Evolutionary conservation across 1,140 invertebrate species (phyloP).

Genomic region (Bicyclus anynana): DNA sequence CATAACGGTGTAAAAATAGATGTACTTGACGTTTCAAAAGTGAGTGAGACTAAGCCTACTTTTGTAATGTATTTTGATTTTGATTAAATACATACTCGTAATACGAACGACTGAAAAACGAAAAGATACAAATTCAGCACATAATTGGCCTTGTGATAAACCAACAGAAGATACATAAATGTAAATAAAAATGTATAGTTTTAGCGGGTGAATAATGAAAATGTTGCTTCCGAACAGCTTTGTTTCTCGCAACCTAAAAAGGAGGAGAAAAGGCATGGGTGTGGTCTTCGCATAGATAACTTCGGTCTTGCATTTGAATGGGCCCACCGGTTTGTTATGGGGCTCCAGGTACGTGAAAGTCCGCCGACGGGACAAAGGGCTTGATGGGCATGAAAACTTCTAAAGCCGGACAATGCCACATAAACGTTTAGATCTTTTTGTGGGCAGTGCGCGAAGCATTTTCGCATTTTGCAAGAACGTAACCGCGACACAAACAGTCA

Average conservation of each 20-base stretch:
- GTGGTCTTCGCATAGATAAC: conserved; percentile 19
- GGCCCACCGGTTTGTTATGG: conserved; percentile 25
- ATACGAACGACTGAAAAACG: no score
- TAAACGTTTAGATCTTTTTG: conserved; percentile 60
- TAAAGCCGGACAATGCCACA: conserved; percentile 53
- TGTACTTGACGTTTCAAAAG: no score
- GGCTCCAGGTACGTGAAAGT: conserved; percentile 30
- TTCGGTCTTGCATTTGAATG: conserved; percentile 28
- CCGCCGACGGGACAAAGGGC: conserved; percentile 38
- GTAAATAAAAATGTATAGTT: no score
- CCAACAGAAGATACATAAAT: no score
- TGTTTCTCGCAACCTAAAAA: conserved; percentile 18
- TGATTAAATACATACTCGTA: no score
- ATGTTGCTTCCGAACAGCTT: neutral
- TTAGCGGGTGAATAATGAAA: neutral
- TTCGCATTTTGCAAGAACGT: conserved; percentile 39
- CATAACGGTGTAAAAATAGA: no score
- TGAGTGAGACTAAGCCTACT: no score
- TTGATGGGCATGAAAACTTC: conserved; percentile 49
- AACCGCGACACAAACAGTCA: conserved; percentile 49
- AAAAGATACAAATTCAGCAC: no score
- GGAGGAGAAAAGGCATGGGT: conserved; percentile 18
- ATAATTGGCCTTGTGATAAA: no score
- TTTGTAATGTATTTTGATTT: no score
- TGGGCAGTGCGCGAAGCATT: conserved; percentile 44